These are phyloP conservation scores for Ctenicera cuprea DNA, from an alignment of 2,888 invertebrate genomes.

Conservation along the genomic window DNA sequence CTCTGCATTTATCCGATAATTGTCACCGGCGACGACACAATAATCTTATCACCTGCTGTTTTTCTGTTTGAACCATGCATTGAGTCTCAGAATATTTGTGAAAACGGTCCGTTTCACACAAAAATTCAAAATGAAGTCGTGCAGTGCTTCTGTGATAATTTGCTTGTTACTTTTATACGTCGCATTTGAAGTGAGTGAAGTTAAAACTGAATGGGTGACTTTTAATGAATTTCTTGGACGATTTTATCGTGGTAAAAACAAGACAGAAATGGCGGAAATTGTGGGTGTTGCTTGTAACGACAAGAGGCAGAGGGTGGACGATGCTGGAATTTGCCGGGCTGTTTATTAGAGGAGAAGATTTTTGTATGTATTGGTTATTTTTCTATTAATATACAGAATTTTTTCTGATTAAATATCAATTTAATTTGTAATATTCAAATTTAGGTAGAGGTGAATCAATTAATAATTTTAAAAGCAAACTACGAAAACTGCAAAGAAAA, in stretches of 20 bases:
- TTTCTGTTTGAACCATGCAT: not conserved
- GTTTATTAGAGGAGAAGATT: slow-evolving; percentile 33
- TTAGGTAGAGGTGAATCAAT: no score
- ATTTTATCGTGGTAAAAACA: slow-evolving; percentile 22
- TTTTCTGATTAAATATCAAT: no score
- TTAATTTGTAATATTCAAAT: no score
- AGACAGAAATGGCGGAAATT: slow-evolving; percentile 41
- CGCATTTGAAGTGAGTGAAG: slow-evolving; percentile 32
- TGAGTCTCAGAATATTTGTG: not conserved
- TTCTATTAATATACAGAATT: not conserved
- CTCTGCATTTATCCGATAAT: not conserved
- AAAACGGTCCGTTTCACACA: not conserved
- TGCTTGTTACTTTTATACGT: slow-evolving; percentile 38
- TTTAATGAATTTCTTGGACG: slow-evolving; percentile 47
- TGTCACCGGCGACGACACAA: not conserved
- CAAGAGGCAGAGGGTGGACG: slow-evolving; percentile 37
- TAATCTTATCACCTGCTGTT: slow-evolving; percentile 14
- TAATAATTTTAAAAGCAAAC: no score
- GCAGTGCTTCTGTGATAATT: slow-evolving; percentile 18
- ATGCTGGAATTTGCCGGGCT: slow-evolving; percentile 41
- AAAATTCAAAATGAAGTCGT: slow-evolving; percentile 19
- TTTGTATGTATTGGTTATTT: slow-evolving; percentile 4
- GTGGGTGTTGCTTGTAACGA: slow-evolving; percentile 41
- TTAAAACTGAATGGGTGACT: slow-evolving; percentile 48
- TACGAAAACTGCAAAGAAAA: no score